Conservation (phyloP, 2,113 vertebrate genomes). For the Plecotus auritus region DNA sequence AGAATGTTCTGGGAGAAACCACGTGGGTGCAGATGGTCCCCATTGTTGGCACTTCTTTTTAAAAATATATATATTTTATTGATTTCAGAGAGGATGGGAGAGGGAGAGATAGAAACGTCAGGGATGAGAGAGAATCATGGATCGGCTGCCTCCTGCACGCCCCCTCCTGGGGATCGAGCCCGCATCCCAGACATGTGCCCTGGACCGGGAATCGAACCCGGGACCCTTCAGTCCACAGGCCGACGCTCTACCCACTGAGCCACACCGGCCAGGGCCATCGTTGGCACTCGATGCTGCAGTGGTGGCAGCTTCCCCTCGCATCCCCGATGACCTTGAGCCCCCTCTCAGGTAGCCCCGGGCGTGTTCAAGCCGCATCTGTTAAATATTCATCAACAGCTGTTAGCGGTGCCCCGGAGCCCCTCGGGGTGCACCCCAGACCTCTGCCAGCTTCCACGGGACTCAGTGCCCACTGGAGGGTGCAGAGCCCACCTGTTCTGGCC, state of each 20-base stretch:
- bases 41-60: fast-evolving
- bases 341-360: neutral
- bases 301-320: neutral
- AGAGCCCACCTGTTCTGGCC: neutral
- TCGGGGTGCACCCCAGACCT: neutral
- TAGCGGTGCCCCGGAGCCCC: neutral
- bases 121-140: too few species aligned
- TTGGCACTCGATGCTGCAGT: fast-evolving
- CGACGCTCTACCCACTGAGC: too few species aligned
- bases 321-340: slow-evolving; percentile 44
- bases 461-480: fast-evolving
- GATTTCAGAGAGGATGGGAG: too few species aligned
- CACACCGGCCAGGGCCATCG: fast-evolving
- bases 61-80: too few species aligned
- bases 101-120: too few species aligned
- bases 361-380: neutral
- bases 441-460: fast-evolving
- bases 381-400: neutral
- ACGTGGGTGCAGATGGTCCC: fast-evolving
- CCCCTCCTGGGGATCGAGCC: too few species aligned
- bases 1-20: neutral
- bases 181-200: too few species aligned
- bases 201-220: too few species aligned
- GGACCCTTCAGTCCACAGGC: too few species aligned
- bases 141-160: too few species aligned